Percentiles rank a stretch among this genome's conserved stretches.
These are phyloP conservation scores for Columba guinea DNA, from an alignment of 2,797 vertebrate genomes.

Conservation along the genomic window DNA sequence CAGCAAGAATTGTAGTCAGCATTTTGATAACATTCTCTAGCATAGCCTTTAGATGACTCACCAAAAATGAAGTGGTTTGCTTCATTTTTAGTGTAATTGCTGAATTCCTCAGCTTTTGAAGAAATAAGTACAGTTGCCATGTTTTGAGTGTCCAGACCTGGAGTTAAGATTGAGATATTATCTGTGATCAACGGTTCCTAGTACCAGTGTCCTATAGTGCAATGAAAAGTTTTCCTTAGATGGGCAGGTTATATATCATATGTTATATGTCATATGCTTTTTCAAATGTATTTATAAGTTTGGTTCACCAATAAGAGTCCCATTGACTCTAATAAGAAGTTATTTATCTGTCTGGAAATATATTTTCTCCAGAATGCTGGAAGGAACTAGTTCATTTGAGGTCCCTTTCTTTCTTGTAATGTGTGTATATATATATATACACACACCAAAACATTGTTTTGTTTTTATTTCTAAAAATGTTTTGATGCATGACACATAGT, in stretches of 20 bases:
- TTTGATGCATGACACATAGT: background rate
- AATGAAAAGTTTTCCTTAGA: background rate
- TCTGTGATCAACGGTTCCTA: background rate
- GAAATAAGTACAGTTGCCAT: background rate
- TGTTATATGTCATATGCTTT: background rate
- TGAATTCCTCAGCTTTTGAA: background rate
- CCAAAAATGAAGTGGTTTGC: background rate
- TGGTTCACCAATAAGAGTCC: background rate
- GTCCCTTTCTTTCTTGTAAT: background rate
- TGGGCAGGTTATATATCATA: background rate
- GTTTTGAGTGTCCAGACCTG: background rate
- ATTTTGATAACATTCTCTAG: background rate
- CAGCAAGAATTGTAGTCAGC: background rate
- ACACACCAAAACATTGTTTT: background rate
- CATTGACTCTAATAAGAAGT: background rate
- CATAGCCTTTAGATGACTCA: background rate
- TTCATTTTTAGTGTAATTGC: background rate
- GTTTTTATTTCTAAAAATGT: background rate
- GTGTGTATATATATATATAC: rapidly evolving
- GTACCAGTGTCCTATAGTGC: background rate
- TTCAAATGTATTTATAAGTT: background rate
- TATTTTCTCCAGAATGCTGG: background rate
- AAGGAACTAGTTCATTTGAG: background rate
- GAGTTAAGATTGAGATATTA: background rate
- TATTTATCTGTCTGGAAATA: background rate